These are phyloP conservation scores for Catocala sponsa DNA, from an alignment of 2,888 invertebrate species.

Conservation along the genomic window DNA sequence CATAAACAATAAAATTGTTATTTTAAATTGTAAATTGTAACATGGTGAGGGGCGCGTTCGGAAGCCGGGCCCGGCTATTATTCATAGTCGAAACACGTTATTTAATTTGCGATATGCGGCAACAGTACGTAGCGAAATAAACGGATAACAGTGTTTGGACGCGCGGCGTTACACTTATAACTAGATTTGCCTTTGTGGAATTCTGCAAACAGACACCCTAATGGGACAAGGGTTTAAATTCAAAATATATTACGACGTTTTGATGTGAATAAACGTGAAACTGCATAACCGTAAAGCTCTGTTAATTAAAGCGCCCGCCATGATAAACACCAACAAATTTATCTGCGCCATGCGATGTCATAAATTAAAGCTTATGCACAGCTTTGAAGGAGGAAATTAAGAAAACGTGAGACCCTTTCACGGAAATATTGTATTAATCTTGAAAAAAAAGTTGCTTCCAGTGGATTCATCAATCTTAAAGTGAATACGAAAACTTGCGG, in stretches of 20 bases:
- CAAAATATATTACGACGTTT: constrained; percentile 71
- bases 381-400: constrained; percentile 71
- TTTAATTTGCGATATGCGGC: constrained; percentile 83
- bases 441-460: constrained; percentile 47
- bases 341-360: constrained; percentile 70
- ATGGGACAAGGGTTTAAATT: constrained; percentile 79
- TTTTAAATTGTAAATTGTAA: constrained; percentile 67
- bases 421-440: constrained; percentile 66
- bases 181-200: constrained; percentile 82
- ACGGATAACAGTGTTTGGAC: constrained; percentile 74
- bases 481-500: constrained; percentile 59
- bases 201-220: constrained; percentile 74
- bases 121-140: constrained; percentile 77
- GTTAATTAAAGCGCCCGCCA: constrained; percentile 65
- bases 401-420: constrained; percentile 66
- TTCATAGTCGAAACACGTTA: constrained; percentile 78
- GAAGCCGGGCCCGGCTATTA: constrained; percentile 60
- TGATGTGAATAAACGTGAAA: constrained; percentile 62
- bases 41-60: constrained; percentile 54
- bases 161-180: constrained; percentile 77
- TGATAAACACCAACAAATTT: constrained; percentile 74
- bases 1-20: constrained; percentile 55
- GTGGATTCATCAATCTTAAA: constrained; percentile 56
- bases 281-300: constrained; percentile 59
- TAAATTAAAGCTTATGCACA: constrained; percentile 73